Conservation (phyloP, 2,113 vertebrate genomes). For the Camelus bactrianus region DNA sequence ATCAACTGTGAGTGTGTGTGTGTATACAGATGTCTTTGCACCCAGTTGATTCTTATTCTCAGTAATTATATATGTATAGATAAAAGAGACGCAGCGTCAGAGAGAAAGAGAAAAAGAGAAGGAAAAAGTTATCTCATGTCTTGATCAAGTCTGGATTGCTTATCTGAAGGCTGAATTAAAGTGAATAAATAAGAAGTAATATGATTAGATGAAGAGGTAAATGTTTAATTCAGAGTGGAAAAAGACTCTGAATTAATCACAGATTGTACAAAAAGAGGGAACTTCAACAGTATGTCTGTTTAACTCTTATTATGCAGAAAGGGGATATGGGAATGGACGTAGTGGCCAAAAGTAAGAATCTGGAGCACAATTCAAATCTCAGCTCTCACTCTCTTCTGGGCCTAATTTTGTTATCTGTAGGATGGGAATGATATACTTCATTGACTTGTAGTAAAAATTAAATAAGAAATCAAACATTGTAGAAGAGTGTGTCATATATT, state of each 20-base stretch:
- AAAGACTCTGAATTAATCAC: neutral
- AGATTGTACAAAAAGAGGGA: neutral
- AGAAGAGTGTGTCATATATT: neutral
- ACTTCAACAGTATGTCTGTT: neutral
- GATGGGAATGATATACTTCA: neutral
- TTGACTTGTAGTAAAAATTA: neutral
- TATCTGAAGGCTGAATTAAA: neutral
- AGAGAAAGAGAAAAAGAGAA: neutral
- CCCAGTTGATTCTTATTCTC: neutral
- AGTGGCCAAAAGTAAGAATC: neutral
- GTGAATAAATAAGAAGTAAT: conserved; percentile 40
- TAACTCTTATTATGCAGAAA: neutral
- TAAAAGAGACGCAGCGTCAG: neutral
- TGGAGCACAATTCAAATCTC: neutral
- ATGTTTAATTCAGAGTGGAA: neutral
- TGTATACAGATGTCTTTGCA: no score
- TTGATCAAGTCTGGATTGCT: neutral
- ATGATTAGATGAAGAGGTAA: neutral
- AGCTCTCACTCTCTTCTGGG: neutral
- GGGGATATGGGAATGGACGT: neutral
- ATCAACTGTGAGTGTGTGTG: neutral
- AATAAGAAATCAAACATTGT: neutral
- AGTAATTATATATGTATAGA: neutral
- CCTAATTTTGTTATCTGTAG: neutral
- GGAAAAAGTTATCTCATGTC: neutral